phyloP scores from a whole-genome alignment of 2,888 invertebrate genomes.

The Hirtodrosophila histrioides region DNA sequence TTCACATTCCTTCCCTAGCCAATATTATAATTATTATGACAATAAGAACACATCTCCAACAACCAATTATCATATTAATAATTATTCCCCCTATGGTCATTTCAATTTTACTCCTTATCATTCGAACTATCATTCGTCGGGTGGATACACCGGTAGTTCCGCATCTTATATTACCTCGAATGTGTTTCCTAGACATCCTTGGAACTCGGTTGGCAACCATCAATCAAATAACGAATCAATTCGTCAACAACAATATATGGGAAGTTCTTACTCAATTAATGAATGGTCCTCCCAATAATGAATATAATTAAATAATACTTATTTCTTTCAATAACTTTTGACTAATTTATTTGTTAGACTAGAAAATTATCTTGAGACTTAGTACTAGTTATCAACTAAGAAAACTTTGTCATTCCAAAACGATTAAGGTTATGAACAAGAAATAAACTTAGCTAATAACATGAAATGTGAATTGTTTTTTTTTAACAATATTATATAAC shows the following conservation, averaged over 20 bases:
- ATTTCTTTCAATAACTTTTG: conserved; percentile 40
- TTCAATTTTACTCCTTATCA: conserved; percentile 80
- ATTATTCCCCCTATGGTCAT: conserved; percentile 76
- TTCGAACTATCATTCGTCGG: conserved; percentile 72
- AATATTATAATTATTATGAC: conserved; percentile 75
- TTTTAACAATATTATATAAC: too few species aligned
- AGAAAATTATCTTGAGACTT: conserved; percentile 53
- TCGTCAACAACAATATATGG: conserved; percentile 68
- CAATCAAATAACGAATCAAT: conserved; percentile 61
- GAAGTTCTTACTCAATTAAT: conserved; percentile 64
- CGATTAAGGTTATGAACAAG: conserved; percentile 48
- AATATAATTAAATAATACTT: conserved; percentile 37
- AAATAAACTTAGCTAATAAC: conserved; percentile 53
- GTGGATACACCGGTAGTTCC: conserved; percentile 62
- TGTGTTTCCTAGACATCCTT: conserved; percentile 68
- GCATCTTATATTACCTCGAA: conserved; percentile 68
- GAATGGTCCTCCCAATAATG: conserved; percentile 70
- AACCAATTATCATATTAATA: conserved; percentile 73
- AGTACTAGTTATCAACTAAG: conserved; percentile 54
- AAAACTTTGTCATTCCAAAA: conserved; percentile 56
- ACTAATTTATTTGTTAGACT: conserved; percentile 57
- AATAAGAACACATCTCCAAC: conserved; percentile 72
- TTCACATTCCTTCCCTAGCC: conserved; percentile 69
- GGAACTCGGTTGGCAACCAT: conserved; percentile 64
- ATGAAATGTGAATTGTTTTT: not conserved